Evolutionary conservation across 2,113 vertebrate species (phyloP).

Genomic region (Montifringilla adamsi): DNA sequence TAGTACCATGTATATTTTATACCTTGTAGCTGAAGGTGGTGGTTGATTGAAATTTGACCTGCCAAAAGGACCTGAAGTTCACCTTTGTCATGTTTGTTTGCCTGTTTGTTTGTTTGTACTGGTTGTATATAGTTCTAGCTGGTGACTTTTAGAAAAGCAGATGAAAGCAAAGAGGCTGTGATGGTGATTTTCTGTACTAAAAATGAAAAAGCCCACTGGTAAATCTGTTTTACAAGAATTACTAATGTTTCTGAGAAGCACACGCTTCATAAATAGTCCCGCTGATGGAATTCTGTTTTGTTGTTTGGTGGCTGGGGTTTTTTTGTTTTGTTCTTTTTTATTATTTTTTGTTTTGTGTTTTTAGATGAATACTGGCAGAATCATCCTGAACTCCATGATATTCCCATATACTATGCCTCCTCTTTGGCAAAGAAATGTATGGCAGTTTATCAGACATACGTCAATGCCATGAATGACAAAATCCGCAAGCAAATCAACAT

Average conservation of each 20-base stretch:
- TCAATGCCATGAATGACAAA: conserved; percentile 99
- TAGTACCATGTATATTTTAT: not conserved
- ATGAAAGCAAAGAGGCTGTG: not conserved
- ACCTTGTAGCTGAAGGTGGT: not conserved
- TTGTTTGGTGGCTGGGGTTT: not conserved
- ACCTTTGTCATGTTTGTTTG: not conserved
- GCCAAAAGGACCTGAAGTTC: not conserved
- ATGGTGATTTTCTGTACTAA: not conserved
- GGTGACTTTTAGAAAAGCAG: not conserved
- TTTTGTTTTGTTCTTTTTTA: not conserved
- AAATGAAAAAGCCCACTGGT: not conserved
- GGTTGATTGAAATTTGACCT: not conserved
- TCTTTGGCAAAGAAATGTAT: conserved; percentile 98
- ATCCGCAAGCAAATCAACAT: conserved; percentile 98
- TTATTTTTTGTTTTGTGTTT: not conserved
- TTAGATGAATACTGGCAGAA: conserved; percentile 99
- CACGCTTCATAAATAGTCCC: not conserved
- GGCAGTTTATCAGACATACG: conserved; percentile 97
- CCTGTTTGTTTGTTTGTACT: not conserved
- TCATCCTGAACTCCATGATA: conserved; percentile 96
- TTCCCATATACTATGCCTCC: conserved; percentile 97
- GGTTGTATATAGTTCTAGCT: not conserved
- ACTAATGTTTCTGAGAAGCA: not conserved
- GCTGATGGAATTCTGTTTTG: not conserved
- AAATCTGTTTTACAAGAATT: not conserved